Conservation (phyloP, 2,797 vertebrate genomes). For the Pelodytes ibericus region DNA sequence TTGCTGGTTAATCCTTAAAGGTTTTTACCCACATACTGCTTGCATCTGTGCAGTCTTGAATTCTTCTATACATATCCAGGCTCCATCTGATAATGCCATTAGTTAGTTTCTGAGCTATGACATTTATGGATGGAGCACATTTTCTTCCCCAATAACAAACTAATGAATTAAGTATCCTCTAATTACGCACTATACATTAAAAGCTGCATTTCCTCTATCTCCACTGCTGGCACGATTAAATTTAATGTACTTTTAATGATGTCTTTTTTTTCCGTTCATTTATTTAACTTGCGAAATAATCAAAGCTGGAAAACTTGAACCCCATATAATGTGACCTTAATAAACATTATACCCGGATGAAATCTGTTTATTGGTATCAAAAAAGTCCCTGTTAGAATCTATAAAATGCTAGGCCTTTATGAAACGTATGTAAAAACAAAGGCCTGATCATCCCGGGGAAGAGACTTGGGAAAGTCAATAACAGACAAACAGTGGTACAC, state of each 20-base stretch:
- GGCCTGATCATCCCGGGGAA: too few relatives aligned
- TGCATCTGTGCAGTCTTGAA: not conserved
- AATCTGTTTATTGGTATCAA: too few relatives aligned
- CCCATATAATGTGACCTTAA: too few relatives aligned
- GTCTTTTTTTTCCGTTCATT: constrained; percentile 73
- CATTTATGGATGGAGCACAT: constrained; percentile 58
- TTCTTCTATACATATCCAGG: not conserved
- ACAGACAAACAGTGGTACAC: too few relatives aligned
- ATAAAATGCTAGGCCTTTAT: too few relatives aligned
- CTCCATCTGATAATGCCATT: not conserved
- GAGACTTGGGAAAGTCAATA: too few relatives aligned
- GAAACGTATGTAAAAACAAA: too few relatives aligned
- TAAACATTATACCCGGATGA: too few relatives aligned
- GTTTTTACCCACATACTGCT: not conserved
- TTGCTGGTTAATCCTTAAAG: not conserved
- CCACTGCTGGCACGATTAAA: constrained; percentile 73
- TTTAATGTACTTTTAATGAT: constrained; percentile 78
- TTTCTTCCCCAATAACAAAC: constrained; percentile 73
- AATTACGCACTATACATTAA: constrained; percentile 72
- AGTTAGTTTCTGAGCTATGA: constrained; percentile 27
- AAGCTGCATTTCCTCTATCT: constrained; percentile 62
- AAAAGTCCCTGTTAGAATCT: too few relatives aligned
- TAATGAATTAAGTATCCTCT: constrained; percentile 70
- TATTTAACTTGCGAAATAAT: constrained; percentile 71
- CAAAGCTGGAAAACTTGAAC: constrained; percentile 60